A percentile compares a stretch with the other conserved stretches of the same genome.
phyloP scores from a whole-genome alignment of 2,888 invertebrate species.

The Dendrolimus houi region DNA sequence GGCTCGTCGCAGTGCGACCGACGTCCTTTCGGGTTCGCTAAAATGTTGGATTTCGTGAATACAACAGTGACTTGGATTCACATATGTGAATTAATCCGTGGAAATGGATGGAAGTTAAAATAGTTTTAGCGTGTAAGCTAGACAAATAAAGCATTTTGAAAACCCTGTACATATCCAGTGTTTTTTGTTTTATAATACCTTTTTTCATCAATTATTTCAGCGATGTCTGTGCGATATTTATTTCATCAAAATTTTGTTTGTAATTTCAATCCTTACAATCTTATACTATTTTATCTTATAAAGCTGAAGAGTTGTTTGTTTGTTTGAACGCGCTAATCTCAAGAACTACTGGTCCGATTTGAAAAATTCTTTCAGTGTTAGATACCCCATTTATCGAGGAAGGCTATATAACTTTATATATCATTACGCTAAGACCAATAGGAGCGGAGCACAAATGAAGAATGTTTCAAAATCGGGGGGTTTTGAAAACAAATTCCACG shows the following conservation, averaged over 20 bases:
- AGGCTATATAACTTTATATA: too few species aligned
- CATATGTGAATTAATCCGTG: conserved; percentile 28
- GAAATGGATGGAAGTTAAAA: conserved; percentile 25
- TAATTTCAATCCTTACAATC: too few species aligned
- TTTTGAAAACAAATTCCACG: too few species aligned
- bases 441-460: too few species aligned
- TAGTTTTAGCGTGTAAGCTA: conserved; percentile 14
- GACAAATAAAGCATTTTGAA: conserved; percentile 12
- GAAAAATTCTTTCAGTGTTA: too few species aligned
- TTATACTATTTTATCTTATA: too few species aligned
- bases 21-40: conserved; percentile 44
- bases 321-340: too few species aligned
- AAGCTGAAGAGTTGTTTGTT: too few species aligned
- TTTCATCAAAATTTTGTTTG: neutral
- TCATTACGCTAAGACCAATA: too few species aligned
- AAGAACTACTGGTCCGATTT: too few species aligned
- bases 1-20: conserved; percentile 15
- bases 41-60: conserved; percentile 44
- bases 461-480: too few species aligned
- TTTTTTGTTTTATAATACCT: conserved; percentile 1
- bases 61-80: conserved; percentile 17
- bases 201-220: neutral
- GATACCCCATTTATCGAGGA: too few species aligned
- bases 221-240: neutral
- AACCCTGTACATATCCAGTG: conserved; percentile 11